A percentile compares a stretch with the other conserved stretches of the same genome.
phyloP scores from a whole-genome alignment of 2,888 invertebrate genomes.

The Danaus chrysippus region DNA sequence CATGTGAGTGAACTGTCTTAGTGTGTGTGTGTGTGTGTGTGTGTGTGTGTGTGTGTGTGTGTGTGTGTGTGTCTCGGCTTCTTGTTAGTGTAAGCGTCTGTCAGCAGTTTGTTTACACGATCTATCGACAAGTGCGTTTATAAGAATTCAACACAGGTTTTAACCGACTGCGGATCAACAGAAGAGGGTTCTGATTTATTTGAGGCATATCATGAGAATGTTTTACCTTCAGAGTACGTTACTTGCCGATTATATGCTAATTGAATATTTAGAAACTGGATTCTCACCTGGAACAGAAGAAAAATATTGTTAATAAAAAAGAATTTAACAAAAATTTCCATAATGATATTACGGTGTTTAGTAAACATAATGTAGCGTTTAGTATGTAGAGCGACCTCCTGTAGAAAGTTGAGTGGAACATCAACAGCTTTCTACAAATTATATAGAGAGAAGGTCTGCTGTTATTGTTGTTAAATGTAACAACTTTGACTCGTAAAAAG shows the following conservation, averaged over 20 bases:
- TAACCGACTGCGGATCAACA: too few relatives aligned
- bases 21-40: not conserved
- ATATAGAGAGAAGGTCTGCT: not conserved
- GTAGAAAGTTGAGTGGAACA: not conserved
- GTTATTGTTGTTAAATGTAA: too few relatives aligned
- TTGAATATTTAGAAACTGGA: not conserved
- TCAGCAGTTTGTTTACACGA: not conserved
- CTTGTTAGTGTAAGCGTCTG: not conserved
- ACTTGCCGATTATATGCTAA: too few relatives aligned
- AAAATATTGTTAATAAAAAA: not conserved
- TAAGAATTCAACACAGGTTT: not conserved
- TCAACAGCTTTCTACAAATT: not conserved
- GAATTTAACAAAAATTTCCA: not conserved
- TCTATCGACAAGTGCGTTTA: not conserved
- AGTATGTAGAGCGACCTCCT: not conserved
- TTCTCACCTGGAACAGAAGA: constrained; percentile 17
- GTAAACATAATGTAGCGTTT: not conserved
- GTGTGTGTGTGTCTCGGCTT: not conserved
- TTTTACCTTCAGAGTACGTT: too few relatives aligned
- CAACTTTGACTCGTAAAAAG: too few relatives aligned
- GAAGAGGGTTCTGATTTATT: too few relatives aligned
- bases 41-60: not conserved
- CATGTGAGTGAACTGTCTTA: constrained; percentile 21
- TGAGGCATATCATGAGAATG: too few relatives aligned
- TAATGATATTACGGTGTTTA: not conserved